A percentile compares a stretch with the other conserved stretches of the same genome.
Evolutionary conservation across 1,140 invertebrate species (phyloP).

Genomic region (Ephestia elutella): DNA sequence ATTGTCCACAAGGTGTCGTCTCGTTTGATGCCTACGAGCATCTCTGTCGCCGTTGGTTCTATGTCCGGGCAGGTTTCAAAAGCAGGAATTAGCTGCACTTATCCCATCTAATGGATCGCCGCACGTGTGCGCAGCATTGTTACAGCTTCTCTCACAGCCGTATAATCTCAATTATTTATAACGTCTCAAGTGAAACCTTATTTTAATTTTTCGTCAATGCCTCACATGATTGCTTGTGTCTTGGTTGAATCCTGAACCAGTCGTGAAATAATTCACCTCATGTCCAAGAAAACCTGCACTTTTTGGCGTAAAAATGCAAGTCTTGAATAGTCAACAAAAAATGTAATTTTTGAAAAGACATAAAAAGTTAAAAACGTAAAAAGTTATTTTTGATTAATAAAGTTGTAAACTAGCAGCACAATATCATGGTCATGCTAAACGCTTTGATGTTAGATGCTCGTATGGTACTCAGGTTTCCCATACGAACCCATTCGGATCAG

Average conservation of each 20-base stretch:
- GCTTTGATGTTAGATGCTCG: neutral
- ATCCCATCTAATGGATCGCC: slow-evolving; percentile 56
- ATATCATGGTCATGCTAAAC: neutral
- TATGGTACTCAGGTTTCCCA: slow-evolving; percentile 39
- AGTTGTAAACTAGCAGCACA: neutral
- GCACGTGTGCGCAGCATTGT: slow-evolving; percentile 35
- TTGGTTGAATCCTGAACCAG: too few species aligned
- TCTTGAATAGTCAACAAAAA: too few species aligned
- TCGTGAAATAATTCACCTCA: too few species aligned
- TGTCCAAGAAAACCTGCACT: too few species aligned
- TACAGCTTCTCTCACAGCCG: slow-evolving; percentile 16
- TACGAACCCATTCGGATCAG: slow-evolving; percentile 37
- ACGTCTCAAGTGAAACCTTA: slow-evolving; percentile 20
- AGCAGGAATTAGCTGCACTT: slow-evolving; percentile 65
- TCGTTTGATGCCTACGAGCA: slow-evolving; percentile 28
- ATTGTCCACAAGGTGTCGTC: too few species aligned
- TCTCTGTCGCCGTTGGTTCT: slow-evolving; percentile 37
- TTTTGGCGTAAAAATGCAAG: too few species aligned
- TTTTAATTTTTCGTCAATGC: too few species aligned
- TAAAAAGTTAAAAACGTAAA: too few species aligned
- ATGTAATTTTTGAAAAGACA: too few species aligned
- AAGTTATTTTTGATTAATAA: too few species aligned
- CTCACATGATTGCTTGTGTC: too few species aligned
- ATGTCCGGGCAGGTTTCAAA: slow-evolving; percentile 36
- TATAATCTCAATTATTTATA: slow-evolving; percentile 26